These are phyloP conservation scores for Antheraea yamamai DNA, from an alignment of 2,888 invertebrate genomes.

Conservation along the genomic window DNA sequence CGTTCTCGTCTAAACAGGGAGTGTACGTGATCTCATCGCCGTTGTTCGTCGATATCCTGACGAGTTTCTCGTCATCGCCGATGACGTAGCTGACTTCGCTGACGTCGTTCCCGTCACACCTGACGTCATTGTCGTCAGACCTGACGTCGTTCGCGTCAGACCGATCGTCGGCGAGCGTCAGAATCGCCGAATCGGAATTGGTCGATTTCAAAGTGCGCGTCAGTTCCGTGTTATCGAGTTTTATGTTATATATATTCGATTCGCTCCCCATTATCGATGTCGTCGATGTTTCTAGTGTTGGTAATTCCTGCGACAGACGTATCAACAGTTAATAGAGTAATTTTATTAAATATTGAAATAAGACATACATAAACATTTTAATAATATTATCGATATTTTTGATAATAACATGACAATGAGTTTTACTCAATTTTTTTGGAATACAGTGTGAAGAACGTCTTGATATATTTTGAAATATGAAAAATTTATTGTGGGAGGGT, in stretches of 20 bases:
- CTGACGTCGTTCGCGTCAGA: constrained; percentile 22
- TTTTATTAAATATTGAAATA: background rate
- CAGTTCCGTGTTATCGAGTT: constrained; percentile 45
- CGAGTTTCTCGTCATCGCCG: constrained; percentile 61
- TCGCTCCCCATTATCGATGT: constrained; percentile 78
- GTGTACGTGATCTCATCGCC: constrained; percentile 52
- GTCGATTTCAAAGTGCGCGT: constrained; percentile 49
- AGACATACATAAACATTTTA: background rate
- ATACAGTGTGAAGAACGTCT: too few species aligned
- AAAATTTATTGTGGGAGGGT: too few species aligned
- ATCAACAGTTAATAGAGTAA: background rate
- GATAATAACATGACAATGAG: too few species aligned
- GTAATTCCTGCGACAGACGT: constrained; percentile 54
- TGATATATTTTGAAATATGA: too few species aligned
- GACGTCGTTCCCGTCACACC: constrained; percentile 7
- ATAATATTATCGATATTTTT: too few species aligned
- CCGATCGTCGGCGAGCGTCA: constrained; percentile 38
- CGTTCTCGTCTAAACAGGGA: constrained; percentile 53
- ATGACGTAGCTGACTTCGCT: constrained; percentile 61
- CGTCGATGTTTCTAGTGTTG: constrained; percentile 64
- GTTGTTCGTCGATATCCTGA: constrained; percentile 69
- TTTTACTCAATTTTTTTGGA: too few species aligned
- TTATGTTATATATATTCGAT: constrained; percentile 72
- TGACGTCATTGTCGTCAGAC: constrained; percentile 20
- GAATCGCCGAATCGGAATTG: constrained; percentile 71